These are phyloP conservation scores for Coleophora deauratella DNA, from an alignment of 2,888 invertebrate genomes.

Conservation along the genomic window DNA sequence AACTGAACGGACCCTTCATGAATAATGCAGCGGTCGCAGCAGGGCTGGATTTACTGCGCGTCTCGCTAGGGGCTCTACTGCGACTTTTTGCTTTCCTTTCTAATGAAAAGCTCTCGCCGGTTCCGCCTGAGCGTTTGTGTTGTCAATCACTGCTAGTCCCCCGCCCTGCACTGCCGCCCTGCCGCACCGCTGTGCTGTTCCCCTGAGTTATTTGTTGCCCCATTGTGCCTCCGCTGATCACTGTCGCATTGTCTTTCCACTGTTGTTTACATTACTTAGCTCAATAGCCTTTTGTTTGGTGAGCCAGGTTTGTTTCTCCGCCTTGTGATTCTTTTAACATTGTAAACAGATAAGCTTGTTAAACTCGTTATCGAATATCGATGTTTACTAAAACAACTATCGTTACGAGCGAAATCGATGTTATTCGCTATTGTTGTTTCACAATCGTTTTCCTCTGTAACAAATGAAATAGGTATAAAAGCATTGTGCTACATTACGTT, in stretches of 20 bases:
- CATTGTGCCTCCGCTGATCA: conserved; percentile 59
- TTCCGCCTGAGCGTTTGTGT: conserved; percentile 55
- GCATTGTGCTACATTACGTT: conserved; percentile 16
- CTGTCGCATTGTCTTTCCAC: conserved; percentile 60
- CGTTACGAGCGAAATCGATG: conserved; percentile 19
- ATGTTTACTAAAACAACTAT: conserved; percentile 35
- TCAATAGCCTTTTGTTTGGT: conserved; percentile 56
- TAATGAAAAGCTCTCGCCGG: conserved; percentile 54
- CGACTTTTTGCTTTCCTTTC: conserved; percentile 45
- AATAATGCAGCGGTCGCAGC: conserved; percentile 48
- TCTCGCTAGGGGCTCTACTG: conserved; percentile 25
- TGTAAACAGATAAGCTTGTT: conserved; percentile 39
- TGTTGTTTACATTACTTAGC: conserved; percentile 58
- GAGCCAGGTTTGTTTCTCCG: conserved; percentile 44
- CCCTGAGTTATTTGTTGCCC: conserved; percentile 63
- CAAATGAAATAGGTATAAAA: conserved; percentile 3
- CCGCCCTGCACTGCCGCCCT: conserved; percentile 37
- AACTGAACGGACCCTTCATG: conserved; percentile 36
- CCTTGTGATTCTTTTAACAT: conserved; percentile 39
- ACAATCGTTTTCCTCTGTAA: background rate
- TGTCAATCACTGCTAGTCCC: conserved; percentile 55
- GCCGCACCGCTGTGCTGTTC: conserved; percentile 20
- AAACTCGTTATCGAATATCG: conserved; percentile 36
- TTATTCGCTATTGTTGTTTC: conserved; percentile 6
- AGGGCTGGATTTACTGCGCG: conserved; percentile 42